Conservation (phyloP, 2,797 vertebrate species). For the Carapus acus region DNA sequence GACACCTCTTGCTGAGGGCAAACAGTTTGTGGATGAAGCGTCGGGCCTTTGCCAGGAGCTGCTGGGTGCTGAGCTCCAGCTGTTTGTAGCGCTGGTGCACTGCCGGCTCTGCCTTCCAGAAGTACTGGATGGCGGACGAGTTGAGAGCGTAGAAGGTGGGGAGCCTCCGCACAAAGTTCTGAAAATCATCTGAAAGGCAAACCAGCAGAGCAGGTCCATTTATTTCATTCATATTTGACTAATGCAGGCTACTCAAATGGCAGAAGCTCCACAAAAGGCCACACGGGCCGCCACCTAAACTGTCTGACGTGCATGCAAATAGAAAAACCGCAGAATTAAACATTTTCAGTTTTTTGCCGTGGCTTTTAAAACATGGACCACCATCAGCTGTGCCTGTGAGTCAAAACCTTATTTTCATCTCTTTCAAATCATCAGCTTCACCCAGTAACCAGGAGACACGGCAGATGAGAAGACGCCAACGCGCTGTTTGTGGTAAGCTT, state of each 20-base stretch:
- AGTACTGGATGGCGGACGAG: constrained; percentile 86
- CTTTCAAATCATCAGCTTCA: constrained; percentile 15
- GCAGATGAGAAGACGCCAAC: constrained; percentile 52
- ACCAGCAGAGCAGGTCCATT: constrained; percentile 34
- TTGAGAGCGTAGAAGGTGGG: constrained; percentile 92
- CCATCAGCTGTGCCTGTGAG: no score
- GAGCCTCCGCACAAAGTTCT: constrained; percentile 90
- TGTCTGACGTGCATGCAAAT: no score
- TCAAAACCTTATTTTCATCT: no score
- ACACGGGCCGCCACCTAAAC: no score
- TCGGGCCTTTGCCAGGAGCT: constrained; percentile 85
- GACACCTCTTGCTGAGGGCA: constrained; percentile 92
- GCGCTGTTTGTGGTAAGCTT: constrained; percentile 59
- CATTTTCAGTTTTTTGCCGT: no score
- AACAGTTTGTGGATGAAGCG: constrained; percentile 90
- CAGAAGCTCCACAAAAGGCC: constrained; percentile 24
- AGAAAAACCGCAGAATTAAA: no score
- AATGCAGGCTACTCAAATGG: constrained; percentile 27
- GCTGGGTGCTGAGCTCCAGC: constrained; percentile 83
- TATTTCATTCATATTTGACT: no score
- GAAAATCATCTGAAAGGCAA: constrained; percentile 86
- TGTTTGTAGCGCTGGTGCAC: constrained; percentile 89
- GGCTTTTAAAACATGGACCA: no score
- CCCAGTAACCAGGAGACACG: constrained; percentile 22
- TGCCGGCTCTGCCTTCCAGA: constrained; percentile 89